Evolutionary conservation across 2,888 invertebrate genomes (phyloP), one percentile per base, ranked within the genome.

Genomic region (Leptarthrus brevirostris): DNA sequence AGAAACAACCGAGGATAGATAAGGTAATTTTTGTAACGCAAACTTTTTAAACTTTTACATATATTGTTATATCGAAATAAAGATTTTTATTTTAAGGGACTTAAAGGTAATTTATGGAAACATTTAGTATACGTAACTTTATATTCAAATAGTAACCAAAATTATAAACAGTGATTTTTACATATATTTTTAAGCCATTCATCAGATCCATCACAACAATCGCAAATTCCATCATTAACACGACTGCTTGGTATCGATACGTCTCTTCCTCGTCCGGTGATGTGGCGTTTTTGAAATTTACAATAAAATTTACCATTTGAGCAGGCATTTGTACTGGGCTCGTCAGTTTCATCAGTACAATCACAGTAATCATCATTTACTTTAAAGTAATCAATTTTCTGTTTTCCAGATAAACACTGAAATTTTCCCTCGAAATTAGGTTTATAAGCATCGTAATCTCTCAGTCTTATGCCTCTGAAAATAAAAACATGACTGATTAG

Each of bases 201-300:
- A 84, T 95, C 95, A 54, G 93, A 93, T n/a, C 94, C 95, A 86
- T 95, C 95, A 84, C 95, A 95, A 81, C 96, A 96, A 84, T 96
- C 96, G 87, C 97, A 97, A 77, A 97, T 91, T 5, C 95, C 94
- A 88, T 98, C 97, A 85, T 97, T 96, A 0, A 98, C 92, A 81
- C 92, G 88, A 77, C 91, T 91, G 1, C 96, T 93, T 8, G 92
- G 90, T 78, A 95, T 87, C 74, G 79, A 82, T 49, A 84, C 80
- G 58, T 84, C 84, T 66, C 79, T 80, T 16, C 83, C 84, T 49
- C 82, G 77, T 0, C 84, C 85, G 4, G 84, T 84, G 24, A 83
- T 80, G 77, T 84, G 85, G 26, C 85, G 80, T 72, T 83, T 85
- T 74, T 83, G 80, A 79, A 82, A 88, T 83, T 81, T 83, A 74